Evolutionary conservation across 2,113 vertebrate genomes (phyloP), one percentile per base, ranked within the genome.

Genomic region (Catharus fuscescens): DNA sequence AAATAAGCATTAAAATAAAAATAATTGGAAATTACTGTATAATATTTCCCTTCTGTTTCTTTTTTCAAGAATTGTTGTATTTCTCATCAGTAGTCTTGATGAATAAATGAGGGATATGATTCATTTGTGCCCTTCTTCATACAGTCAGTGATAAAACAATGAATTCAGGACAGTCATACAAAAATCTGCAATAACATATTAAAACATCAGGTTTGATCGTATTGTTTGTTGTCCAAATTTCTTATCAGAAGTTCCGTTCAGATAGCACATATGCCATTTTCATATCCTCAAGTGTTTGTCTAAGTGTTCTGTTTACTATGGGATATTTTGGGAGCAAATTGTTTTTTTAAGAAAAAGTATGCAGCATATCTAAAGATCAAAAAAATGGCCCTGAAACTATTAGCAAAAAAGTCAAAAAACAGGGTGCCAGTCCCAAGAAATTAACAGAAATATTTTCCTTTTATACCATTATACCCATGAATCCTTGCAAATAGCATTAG

Each of bases 81-180:
- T 90, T 90, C 40, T 74, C 31, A 45, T 38, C 62, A 81, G 65
- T 86, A 81, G 86, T 59, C 45, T 45, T 85, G 66, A 36, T 85
- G 45, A 88, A 90, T 53, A 93, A 93, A 80, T 69, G 23, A 72
- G 74, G 48, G 70, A 76, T 94, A 64, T 92, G 81, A 94, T 93
- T 93, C 90, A 92, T 45, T 90, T 78, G 9, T 80, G 42, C 44
- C 64, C 5, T 85, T 69, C 60, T 79, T 20, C 23, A 21, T 94
- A 18, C 40, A 91, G 65, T n/a, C 44, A 64, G 25, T 38, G 60
- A 40, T 85, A 23, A 6, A 94, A 80, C 29, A 91, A 48, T 90
- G 40, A 89, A 50, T 91, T 82, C 57, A 79, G 59, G 84, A 78
- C 65, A 79, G n/a, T 91, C 71, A 64, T 67, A 61, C 81, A 88